Evolutionary conservation across 2,888 invertebrate genomes (phyloP).

Genomic region (Tiliacea citrago): DNA sequence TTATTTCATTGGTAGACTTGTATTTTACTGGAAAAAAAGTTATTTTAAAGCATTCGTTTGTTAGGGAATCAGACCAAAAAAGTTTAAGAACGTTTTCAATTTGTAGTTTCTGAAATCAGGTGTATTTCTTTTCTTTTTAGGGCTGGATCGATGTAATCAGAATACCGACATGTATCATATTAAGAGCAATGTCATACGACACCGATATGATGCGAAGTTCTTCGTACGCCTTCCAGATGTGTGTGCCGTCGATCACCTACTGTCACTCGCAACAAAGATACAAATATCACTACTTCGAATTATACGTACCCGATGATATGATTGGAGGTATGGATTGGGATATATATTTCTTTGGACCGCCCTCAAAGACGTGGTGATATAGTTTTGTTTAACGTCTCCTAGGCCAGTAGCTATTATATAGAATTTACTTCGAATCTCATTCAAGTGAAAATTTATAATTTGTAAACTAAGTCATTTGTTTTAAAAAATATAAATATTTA

Average conservation of each 20-base stretch:
- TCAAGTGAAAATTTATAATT: not conserved
- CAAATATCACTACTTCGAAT: slow-evolving; percentile 78
- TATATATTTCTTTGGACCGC: slow-evolving; percentile 46
- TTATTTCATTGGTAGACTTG: no score
- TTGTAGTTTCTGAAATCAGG: no score
- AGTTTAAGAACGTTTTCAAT: not conserved
- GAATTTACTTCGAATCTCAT: not conserved
- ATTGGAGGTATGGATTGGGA: slow-evolving; percentile 67
- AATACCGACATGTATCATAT: slow-evolving; percentile 79
- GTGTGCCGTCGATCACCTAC: slow-evolving; percentile 77
- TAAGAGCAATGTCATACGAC: slow-evolving; percentile 71
- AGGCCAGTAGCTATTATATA: not conserved
- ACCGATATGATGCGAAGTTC: slow-evolving; percentile 74
- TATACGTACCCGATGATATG: slow-evolving; percentile 72
- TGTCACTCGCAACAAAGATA: slow-evolving; percentile 71
- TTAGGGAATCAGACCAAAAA: not conserved
- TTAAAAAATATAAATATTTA: not conserved
- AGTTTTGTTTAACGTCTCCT: not conserved
- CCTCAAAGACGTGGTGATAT: not conserved
- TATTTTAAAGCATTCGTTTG: no score
- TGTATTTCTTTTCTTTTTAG: slow-evolving; percentile 66
- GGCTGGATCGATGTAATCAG: slow-evolving; percentile 77
- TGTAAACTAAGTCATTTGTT: not conserved
- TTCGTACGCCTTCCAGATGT: slow-evolving; percentile 77
- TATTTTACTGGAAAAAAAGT: no score